Evolutionary conservation across 2,113 vertebrate species (phyloP).

Genomic region (Ascaphus truei): DNA sequence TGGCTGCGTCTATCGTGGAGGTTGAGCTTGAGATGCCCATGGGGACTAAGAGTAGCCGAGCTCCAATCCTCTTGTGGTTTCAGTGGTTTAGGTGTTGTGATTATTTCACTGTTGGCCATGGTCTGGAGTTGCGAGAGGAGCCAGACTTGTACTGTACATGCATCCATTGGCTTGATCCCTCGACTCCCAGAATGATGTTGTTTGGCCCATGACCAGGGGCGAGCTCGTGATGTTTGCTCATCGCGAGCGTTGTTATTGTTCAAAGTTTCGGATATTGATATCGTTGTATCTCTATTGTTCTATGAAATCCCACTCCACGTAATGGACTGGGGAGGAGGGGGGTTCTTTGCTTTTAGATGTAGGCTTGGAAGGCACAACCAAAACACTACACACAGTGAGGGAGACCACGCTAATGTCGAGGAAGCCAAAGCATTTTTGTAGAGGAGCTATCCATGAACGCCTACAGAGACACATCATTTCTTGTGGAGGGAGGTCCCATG

Average conservation of each 20-base stretch:
- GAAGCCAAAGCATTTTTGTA: too few species aligned
- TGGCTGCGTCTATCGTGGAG: not conserved
- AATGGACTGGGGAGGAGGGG: too few species aligned
- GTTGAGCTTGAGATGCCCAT: not conserved
- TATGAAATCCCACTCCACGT: too few species aligned
- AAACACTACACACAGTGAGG: too few species aligned
- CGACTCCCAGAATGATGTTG: conserved; percentile 16
- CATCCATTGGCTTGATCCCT: conserved; percentile 3
- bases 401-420: too few species aligned
- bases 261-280: too few species aligned
- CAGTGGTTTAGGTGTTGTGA: conserved; percentile 9
- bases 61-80: not conserved
- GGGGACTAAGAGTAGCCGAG: not conserved
- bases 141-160: conserved; percentile 18
- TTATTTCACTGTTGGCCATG: conserved; percentile 16
- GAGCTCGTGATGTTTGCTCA: not conserved
- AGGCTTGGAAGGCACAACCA: too few species aligned
- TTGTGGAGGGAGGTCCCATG: too few species aligned
- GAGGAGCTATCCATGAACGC: too few species aligned
- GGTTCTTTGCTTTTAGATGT: too few species aligned
- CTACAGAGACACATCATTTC: too few species aligned
- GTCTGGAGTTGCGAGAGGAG: not conserved
- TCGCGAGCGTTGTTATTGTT: not conserved
- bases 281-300: too few species aligned
- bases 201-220: not conserved